A percentile compares a stretch with the other conserved stretches of the same genome.
These are phyloP conservation scores for Papio anubis DNA, from an alignment of 2,113 vertebrate species.

Conservation along the genomic window DNA sequence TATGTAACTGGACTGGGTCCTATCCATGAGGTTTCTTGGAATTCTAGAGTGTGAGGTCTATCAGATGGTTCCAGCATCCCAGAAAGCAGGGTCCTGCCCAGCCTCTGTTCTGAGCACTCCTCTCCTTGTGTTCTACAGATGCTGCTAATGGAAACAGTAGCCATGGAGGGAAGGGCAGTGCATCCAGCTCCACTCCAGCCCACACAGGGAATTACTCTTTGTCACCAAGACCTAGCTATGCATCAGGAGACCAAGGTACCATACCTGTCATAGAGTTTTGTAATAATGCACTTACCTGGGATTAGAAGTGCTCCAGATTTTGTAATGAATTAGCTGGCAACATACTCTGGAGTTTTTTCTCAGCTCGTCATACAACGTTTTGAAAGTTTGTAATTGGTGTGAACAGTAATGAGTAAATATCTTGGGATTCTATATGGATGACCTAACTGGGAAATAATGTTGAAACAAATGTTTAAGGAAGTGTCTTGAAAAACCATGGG, in stretches of 20 bases:
- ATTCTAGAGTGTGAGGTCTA: background rate
- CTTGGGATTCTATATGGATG: background rate
- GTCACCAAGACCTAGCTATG: conserved; percentile 87
- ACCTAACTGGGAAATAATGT: background rate
- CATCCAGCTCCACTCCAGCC: conserved; percentile 87
- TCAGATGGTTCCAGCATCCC: background rate
- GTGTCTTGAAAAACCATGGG: background rate
- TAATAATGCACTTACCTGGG: background rate
- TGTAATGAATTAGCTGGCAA: background rate
- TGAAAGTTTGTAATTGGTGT: conserved; percentile 7
- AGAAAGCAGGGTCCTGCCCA: background rate
- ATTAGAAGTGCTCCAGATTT: background rate
- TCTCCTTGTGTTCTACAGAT: conserved; percentile 86
- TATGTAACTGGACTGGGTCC: background rate
- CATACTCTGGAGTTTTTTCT: background rate
- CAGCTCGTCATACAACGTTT: conserved; percentile 1
- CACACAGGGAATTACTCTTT: conserved; percentile 84
- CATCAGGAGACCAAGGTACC: conserved; percentile 89
- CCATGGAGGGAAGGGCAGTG: conserved; percentile 83
- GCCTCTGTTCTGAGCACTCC: conserved; percentile 61
- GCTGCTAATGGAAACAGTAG: conserved; percentile 86
- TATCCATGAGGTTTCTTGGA: background rate
- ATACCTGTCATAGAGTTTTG: background rate
- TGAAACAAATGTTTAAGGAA: conserved; percentile 14
- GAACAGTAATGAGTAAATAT: background rate